Conservation (phyloP, 2,888 invertebrate genomes). For the Syritta pipiens region DNA sequence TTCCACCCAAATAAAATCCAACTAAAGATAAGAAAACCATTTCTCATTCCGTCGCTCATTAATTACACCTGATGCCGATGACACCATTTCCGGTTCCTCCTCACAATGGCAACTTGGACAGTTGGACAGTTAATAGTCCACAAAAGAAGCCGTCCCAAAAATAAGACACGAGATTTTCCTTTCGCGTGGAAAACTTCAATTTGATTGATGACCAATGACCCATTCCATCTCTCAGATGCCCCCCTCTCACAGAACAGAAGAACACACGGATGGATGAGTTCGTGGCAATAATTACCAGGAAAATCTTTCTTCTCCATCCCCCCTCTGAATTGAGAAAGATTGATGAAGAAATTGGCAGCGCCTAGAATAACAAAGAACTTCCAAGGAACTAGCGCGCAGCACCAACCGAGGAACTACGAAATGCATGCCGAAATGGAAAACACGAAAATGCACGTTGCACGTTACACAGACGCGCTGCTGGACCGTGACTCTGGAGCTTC, state of each 20-base stretch:
- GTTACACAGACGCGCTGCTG: constrained; percentile 28
- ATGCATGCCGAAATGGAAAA: constrained; percentile 32
- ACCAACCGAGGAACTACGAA: not conserved
- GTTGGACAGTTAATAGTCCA: too few relatives aligned
- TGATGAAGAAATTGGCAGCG: constrained; percentile 43
- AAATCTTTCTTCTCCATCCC: not conserved
- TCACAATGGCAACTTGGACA: not conserved
- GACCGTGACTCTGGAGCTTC: constrained; percentile 51
- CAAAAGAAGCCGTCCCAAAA: too few relatives aligned
- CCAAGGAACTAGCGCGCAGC: not conserved
- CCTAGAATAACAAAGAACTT: constrained; percentile 21
- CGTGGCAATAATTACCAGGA: constrained; percentile 45
- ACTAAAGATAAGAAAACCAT: constrained; percentile 9
- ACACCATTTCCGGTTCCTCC: not conserved
- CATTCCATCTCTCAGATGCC: not conserved
- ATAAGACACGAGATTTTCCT: not conserved
- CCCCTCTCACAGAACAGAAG: not conserved
- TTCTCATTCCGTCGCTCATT: constrained; percentile 44
- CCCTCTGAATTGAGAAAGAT: constrained; percentile 16
- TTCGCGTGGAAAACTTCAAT: constrained; percentile 35
- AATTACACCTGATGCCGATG: constrained; percentile 43
- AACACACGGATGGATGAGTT: constrained; percentile 30
- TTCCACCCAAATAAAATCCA: too few relatives aligned
- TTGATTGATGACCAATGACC: constrained; percentile 54
- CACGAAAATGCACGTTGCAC: constrained; percentile 50